Conservation (phyloP, 1,140 invertebrate genomes). For the Sarcophaga peregrina region DNA sequence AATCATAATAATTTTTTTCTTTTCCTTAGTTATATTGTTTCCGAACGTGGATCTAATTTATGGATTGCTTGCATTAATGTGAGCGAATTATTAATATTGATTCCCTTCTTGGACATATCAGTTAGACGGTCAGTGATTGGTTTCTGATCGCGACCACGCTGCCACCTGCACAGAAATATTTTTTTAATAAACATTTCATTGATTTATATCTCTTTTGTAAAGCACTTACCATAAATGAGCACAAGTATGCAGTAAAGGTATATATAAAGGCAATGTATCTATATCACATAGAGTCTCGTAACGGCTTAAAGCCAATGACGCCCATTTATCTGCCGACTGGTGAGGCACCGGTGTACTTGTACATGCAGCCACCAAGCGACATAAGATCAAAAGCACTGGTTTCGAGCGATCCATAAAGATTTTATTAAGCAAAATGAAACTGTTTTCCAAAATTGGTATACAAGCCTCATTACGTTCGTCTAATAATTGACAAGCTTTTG, state of each 20-base stretch:
- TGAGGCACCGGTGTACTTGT: slow-evolving; percentile 69
- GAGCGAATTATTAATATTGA: slow-evolving; percentile 71
- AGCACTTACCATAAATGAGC: slow-evolving; percentile 72
- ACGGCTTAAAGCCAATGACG: slow-evolving; percentile 74
- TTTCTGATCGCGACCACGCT: slow-evolving; percentile 72
- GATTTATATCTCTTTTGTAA: not conserved
- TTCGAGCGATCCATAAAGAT: slow-evolving; percentile 77
- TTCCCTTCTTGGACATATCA: slow-evolving; percentile 71
- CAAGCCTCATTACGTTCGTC: slow-evolving; percentile 74
- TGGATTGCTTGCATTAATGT: slow-evolving; percentile 72
- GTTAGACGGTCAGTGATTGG: slow-evolving; percentile 72
- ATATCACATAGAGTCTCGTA: slow-evolving; percentile 76
- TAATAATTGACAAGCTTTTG: slow-evolving; percentile 72
- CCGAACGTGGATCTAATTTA: slow-evolving; percentile 66
- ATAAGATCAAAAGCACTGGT: slow-evolving; percentile 76
- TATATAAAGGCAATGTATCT: slow-evolving; percentile 74
- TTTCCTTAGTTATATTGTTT: slow-evolving; percentile 54
- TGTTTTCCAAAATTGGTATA: slow-evolving; percentile 75
- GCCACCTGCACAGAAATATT: slow-evolving; percentile 68
- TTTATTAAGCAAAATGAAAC: slow-evolving; percentile 79
- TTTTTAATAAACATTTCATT: not conserved
- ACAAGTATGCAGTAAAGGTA: slow-evolving; percentile 77
- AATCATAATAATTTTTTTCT: not conserved
- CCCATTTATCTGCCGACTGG: slow-evolving; percentile 75
- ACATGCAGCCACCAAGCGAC: slow-evolving; percentile 73